Evolutionary conservation across 37 sponge, comb jelly and placozoan species (phyloP).

Genomic region (Aplysina aerophoba): DNA sequence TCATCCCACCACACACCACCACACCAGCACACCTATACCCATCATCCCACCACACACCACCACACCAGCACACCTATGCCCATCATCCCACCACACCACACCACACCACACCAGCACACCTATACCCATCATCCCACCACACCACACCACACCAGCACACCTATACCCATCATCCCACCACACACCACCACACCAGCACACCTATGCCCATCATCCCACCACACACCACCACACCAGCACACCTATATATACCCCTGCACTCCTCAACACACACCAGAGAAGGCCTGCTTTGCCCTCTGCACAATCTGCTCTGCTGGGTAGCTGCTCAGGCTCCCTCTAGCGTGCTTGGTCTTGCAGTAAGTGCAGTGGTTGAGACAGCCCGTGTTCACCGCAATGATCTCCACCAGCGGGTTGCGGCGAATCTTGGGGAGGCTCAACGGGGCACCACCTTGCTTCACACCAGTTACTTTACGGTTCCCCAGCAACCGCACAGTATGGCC

Average conservation of each 20-base stretch:
- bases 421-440: conserved; percentile 91
- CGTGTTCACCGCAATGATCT: conserved; percentile 95
- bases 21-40: neutral
- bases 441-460: conserved; percentile 82
- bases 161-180: neutral
- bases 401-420: conserved; percentile 88
- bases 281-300: conserved; percentile 78
- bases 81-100: neutral
- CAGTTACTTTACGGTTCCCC: conserved; percentile 58
- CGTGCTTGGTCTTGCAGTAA: conserved; percentile 98
- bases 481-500: conserved; percentile 81
- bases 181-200: neutral
- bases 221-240: neutral
- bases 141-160: neutral
- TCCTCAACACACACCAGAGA: conserved; percentile 58
- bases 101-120: neutral
- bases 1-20: neutral
- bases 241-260: neutral
- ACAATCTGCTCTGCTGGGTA: conserved; percentile 89
- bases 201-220: neutral
- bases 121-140: neutral
- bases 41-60: neutral
- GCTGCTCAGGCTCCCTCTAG: conserved; percentile 93
- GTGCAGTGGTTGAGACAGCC: conserved; percentile 98
- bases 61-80: neutral